Evolutionary conservation across 2,888 invertebrate species (phyloP).

Genomic region (Psylliodes chrysocephalus): DNA sequence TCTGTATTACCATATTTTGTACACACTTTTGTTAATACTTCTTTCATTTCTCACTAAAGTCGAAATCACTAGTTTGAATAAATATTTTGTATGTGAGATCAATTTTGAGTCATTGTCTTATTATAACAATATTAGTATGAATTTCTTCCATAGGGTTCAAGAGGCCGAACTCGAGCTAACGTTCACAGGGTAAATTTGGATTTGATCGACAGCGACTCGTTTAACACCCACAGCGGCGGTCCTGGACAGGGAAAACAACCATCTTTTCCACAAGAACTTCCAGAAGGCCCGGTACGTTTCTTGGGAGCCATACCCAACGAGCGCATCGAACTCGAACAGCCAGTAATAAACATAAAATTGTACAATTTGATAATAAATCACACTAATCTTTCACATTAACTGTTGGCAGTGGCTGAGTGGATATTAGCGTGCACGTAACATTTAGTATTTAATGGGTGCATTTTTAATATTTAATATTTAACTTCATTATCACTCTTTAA

Average conservation of each 20-base stretch:
- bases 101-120: no score
- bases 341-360: conserved; percentile 44
- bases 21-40: no score
- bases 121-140: no score
- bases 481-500: no score
- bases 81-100: no score
- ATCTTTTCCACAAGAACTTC: conserved; percentile 63
- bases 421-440: no score
- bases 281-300: conserved; percentile 68
- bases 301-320: conserved; percentile 71
- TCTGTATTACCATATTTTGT: no score
- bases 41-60: no score
- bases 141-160: conserved; percentile 50
- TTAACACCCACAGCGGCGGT: conserved; percentile 77
- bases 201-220: conserved; percentile 83
- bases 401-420: no score
- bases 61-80: no score
- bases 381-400: neutral
- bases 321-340: conserved; percentile 56
- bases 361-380: conserved; percentile 1
- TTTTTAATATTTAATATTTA: no score
- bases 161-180: conserved; percentile 69
- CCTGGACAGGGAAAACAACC: conserved; percentile 59
- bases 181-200: conserved; percentile 82
- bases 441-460: no score